phyloP scores from a whole-genome alignment of 2,888 invertebrate species.

The Phania funesta region DNA sequence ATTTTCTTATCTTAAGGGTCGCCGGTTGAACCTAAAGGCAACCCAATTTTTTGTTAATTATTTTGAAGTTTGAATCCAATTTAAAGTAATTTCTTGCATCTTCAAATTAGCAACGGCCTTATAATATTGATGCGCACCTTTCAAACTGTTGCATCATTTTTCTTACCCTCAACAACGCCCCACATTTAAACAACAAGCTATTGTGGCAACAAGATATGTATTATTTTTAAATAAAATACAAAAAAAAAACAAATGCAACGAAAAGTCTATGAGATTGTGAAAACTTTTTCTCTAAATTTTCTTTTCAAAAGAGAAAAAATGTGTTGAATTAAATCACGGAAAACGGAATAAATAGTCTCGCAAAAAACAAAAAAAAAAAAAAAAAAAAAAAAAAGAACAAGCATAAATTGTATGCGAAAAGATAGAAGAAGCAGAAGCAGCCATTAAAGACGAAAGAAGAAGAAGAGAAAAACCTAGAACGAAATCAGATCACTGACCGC shows the following conservation, averaged over 20 bases:
- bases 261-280: conserved; percentile 9
- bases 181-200: conserved; percentile 5
- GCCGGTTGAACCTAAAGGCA: too few species aligned
- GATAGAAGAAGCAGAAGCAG: conserved; percentile 66
- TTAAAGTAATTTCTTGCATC: too few species aligned
- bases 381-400: not conserved
- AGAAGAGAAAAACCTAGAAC: conserved; percentile 26
- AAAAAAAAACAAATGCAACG: not conserved
- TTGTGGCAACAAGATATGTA: not conserved
- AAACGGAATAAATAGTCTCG: conserved; percentile 20
- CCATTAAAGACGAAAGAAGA: conserved; percentile 36
- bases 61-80: too few species aligned
- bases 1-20: too few species aligned
- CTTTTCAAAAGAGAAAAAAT: conserved; percentile 3
- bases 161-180: not conserved
- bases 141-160: conserved; percentile 47
- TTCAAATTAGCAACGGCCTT: not conserved
- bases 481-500: conserved; percentile 77
- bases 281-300: conserved; percentile 13
- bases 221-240: not conserved
- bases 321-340: conserved; percentile 28
- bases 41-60: too few species aligned
- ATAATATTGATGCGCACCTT: not conserved
- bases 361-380: conserved; percentile 4
- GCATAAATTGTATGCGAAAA: conserved; percentile 2